Evolutionary conservation across 2,888 invertebrate species (phyloP).

Genomic region (Scaptomyza cyrtandrae): DNA sequence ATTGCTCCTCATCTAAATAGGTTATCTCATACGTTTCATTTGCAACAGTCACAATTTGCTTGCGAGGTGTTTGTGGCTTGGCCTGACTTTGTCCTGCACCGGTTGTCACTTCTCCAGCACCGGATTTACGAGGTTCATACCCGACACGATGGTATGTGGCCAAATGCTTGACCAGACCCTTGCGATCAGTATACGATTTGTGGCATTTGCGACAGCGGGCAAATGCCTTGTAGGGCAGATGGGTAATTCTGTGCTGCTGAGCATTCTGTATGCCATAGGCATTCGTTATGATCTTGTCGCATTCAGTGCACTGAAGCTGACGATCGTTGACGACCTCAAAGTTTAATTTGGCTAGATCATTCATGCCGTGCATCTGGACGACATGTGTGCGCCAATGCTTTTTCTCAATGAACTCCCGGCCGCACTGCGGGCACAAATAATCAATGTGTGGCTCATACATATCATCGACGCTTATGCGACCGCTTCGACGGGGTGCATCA

Average conservation of each 20-base stretch:
- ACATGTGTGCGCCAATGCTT: slow-evolving; percentile 81
- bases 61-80: slow-evolving; percentile 54
- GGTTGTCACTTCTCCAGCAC: not conserved
- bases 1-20: slow-evolving; percentile 72
- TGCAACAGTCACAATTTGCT: slow-evolving; percentile 77
- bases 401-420: slow-evolving; percentile 78
- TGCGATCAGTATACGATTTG: slow-evolving; percentile 81
- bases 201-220: slow-evolving; percentile 79
- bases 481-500: slow-evolving; percentile 66
- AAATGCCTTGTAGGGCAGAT: slow-evolving; percentile 79
- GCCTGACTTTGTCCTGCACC: not conserved
- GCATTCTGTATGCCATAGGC: slow-evolving; percentile 82
- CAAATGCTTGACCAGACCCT: slow-evolving; percentile 80
- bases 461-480: slow-evolving; percentile 67
- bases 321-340: slow-evolving; percentile 78
- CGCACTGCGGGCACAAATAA: slow-evolving; percentile 81
- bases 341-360: slow-evolving; percentile 75
- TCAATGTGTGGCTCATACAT: slow-evolving; percentile 79
- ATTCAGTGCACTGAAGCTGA: slow-evolving; percentile 78
- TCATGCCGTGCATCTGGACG: slow-evolving; percentile 76
- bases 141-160: slow-evolving; percentile 74
- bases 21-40: slow-evolving; percentile 80
- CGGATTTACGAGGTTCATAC: slow-evolving; percentile 44
- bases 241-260: slow-evolving; percentile 81
- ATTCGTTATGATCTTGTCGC: slow-evolving; percentile 81